A percentile compares a stretch with the other conserved stretches of the same genome.
Conservation (phyloP, 2,797 vertebrate genomes). For the Euthynnus affinis region DNA sequence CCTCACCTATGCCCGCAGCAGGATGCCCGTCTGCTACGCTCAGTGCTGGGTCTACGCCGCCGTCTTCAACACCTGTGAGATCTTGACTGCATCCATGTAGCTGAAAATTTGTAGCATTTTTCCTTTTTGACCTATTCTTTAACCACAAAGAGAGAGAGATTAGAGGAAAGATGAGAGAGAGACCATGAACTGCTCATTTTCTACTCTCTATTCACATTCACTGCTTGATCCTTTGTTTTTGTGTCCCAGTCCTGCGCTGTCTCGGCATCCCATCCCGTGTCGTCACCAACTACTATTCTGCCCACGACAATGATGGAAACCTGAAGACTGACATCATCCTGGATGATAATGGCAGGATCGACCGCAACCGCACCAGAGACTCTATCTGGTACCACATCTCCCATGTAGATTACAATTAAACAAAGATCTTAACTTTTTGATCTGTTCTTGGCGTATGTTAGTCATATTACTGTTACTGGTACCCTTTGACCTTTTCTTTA, state of each 20-base stretch:
- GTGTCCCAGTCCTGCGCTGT: conserved; percentile 91
- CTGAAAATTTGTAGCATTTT: neutral
- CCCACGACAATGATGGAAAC: conserved; percentile 96
- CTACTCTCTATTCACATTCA: fast-evolving
- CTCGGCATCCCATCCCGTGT: conserved; percentile 94
- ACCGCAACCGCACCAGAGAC: conserved; percentile 89
- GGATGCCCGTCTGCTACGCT: conserved; percentile 89
- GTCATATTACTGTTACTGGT: neutral
- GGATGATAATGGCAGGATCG: conserved; percentile 89
- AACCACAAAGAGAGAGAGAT: no score
- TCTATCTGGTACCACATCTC: conserved; percentile 89
- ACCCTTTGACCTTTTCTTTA: neutral
- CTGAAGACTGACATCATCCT: conserved; percentile 92
- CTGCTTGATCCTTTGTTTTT: neutral
- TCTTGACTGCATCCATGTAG: neutral
- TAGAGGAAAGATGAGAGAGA: no score
- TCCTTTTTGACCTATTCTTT: no score
- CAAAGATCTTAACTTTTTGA: neutral
- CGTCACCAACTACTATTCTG: conserved; percentile 94
- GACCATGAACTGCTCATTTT: no score
- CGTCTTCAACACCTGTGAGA: conserved; percentile 96
- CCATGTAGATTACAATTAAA: fast-evolving
- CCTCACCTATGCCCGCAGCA: conserved; percentile 85
- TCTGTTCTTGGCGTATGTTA: neutral
- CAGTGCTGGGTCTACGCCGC: conserved; percentile 99